These are phyloP conservation scores for Pseudococcus jackbeardsleyi DNA, from an alignment of 2,888 invertebrate species.

Conservation along the genomic window DNA sequence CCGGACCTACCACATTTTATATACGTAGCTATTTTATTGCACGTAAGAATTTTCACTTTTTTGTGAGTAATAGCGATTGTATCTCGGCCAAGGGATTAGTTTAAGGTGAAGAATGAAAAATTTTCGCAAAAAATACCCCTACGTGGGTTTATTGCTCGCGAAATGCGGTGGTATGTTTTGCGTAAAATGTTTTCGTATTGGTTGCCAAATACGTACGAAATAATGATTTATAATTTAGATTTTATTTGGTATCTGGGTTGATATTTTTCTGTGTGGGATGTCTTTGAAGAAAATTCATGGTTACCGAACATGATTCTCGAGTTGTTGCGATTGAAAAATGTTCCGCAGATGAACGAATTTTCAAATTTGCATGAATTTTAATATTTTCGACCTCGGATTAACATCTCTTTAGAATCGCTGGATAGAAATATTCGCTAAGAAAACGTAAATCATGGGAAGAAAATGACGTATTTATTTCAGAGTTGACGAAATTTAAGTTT, in stretches of 20 bases:
- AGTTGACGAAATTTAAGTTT: no score
- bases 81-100: slow-evolving; percentile 1
- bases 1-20: not conserved
- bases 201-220: not conserved
- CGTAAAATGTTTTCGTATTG: not conserved
- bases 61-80: not conserved
- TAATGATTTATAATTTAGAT: not conserved
- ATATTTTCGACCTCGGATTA: no score
- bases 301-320: no score
- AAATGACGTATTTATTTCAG: no score
- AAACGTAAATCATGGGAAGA: no score
- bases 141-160: not conserved
- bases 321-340: no score
- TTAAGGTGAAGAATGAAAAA: not conserved
- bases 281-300: no score
- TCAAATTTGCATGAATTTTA: no score
- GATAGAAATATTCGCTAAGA: no score
- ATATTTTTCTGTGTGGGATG: no score
- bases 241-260: not conserved
- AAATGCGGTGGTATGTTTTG: not conserved
- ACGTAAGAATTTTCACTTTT: not conserved
- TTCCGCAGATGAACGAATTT: no score
- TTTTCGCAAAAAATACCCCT: not conserved
- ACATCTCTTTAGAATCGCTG: no score
- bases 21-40: not conserved